phyloP scores from a whole-genome alignment of 2,888 invertebrate genomes.

The Oscheius sp. region DNA sequence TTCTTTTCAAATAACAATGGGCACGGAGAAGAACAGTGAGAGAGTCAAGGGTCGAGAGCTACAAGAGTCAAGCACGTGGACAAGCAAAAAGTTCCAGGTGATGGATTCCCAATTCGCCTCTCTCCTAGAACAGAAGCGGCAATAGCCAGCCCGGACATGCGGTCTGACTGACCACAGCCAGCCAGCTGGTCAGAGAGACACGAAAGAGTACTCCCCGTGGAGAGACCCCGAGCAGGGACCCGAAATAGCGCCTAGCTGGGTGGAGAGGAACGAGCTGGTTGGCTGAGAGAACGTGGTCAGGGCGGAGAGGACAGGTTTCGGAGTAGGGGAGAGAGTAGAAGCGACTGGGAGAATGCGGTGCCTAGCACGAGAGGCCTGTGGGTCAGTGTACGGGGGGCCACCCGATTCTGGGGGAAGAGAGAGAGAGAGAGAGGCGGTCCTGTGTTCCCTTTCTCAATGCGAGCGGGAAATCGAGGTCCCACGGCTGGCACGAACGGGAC shows the following conservation, averaged over 20 bases:
- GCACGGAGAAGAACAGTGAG: not conserved
- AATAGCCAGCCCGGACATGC: slow-evolving; percentile 32
- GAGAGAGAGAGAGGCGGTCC: not conserved
- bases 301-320: slow-evolving; percentile 4
- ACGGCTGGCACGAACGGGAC: slow-evolving; percentile 31
- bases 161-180: slow-evolving; percentile 22
- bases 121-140: slow-evolving; percentile 32
- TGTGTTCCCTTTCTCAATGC: not conserved
- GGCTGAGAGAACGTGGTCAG: slow-evolving; percentile 2
- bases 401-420: not conserved
- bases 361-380: slow-evolving; percentile 30
- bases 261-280: not conserved
- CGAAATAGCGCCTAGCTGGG: slow-evolving; percentile 30
- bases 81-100: not conserved
- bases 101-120: not conserved
- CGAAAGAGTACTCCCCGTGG: slow-evolving; percentile 17
- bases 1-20: not conserved
- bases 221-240: slow-evolving; percentile 12
- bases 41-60: slow-evolving; percentile 4
- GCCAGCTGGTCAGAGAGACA: slow-evolving; percentile 31
- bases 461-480: slow-evolving; percentile 24
- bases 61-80: not conserved
- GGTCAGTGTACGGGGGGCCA: slow-evolving; percentile 33
- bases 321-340: slow-evolving; percentile 26
- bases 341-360: slow-evolving; percentile 21